These are phyloP conservation scores for Crocuta crocuta DNA, from an alignment of 2,113 vertebrate species.

Conservation along the genomic window DNA sequence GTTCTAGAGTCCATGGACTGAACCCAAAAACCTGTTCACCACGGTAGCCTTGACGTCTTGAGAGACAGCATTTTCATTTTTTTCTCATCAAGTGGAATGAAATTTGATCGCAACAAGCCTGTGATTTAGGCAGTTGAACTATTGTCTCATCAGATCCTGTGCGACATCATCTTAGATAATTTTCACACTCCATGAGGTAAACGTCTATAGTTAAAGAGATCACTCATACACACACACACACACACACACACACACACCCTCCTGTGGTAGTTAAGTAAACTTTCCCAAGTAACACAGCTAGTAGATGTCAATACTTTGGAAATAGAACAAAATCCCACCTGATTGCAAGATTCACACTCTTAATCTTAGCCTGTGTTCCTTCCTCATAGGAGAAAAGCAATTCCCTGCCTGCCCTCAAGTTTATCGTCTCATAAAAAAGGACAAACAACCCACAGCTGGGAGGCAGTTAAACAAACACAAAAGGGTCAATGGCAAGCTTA, in stretches of 20 bases:
- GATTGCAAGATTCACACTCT: background rate
- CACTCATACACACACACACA: background rate
- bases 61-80: background rate
- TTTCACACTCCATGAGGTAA: background rate
- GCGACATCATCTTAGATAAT: background rate
- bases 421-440: background rate
- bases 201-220: background rate
- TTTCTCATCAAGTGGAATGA: background rate
- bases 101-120: background rate
- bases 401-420: background rate
- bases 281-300: background rate
- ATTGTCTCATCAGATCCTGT: background rate
- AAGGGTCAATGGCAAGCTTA: background rate
- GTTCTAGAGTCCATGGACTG: background rate
- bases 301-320: background rate
- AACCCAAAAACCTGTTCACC: background rate
- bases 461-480: background rate
- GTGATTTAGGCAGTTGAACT: background rate
- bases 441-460: background rate
- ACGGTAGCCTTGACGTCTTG: background rate
- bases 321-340: background rate
- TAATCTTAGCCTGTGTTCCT: background rate
- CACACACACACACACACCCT: background rate
- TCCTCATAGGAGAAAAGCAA: background rate
- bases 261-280: background rate